Percentiles rank a stretch among this genome's conserved stretches.
These are phyloP conservation scores for Amphipoea lucens DNA, from an alignment of 2,888 invertebrate genomes.

Conservation along the genomic window DNA sequence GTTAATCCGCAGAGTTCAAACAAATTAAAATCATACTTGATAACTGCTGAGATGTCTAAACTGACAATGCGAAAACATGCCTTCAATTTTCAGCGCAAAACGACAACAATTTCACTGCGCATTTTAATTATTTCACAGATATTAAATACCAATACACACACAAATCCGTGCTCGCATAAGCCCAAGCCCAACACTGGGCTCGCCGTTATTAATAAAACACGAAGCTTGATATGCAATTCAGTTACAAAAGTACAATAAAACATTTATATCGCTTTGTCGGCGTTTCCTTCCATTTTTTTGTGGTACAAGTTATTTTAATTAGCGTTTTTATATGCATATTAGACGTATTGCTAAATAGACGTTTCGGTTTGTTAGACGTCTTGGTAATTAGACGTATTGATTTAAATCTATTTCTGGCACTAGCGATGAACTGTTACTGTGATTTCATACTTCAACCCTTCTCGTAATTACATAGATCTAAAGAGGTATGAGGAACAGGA, in stretches of 20 bases:
- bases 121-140: constrained; percentile 53
- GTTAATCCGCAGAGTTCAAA: neutral
- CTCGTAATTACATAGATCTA: no score
- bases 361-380: neutral
- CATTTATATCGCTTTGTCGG: constrained; percentile 75
- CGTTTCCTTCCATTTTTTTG: constrained; percentile 67
- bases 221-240: constrained; percentile 71
- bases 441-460: neutral
- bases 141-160: constrained; percentile 51
- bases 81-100: constrained; percentile 37
- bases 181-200: constrained; percentile 41
- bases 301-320: constrained; percentile 56
- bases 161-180: constrained; percentile 43
- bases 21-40: neutral
- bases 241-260: constrained; percentile 74
- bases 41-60: neutral
- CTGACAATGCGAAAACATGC: neutral
- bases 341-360: neutral
- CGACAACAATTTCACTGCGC: constrained; percentile 17
- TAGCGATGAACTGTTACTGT: neutral
- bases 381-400: neutral
- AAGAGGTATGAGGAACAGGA: no score
- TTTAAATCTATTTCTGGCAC: neutral
- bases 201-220: constrained; percentile 65
- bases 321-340: constrained; percentile 10